Percentiles rank a stretch among this genome's conserved stretches.
Conservation (phyloP, 2,888 invertebrate species). For the Lomographa bimaculata region DNA sequence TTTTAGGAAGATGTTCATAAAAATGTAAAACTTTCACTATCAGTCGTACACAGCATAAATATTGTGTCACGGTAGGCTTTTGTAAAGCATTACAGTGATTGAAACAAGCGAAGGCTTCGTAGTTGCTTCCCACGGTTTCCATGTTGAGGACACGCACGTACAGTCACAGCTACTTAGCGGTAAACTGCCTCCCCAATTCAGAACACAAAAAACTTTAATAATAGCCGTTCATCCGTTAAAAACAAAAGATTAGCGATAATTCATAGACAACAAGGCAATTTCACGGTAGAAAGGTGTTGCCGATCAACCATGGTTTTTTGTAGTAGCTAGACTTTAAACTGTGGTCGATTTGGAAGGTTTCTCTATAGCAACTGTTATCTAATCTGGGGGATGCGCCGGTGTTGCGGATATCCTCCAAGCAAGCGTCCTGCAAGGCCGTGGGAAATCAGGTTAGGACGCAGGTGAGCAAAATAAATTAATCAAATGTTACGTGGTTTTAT, state of each 20-base stretch:
- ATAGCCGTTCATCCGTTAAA: conserved; percentile 16
- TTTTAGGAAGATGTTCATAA: no score
- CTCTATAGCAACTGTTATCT: conserved; percentile 10
- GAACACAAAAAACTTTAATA: conserved; percentile 16
- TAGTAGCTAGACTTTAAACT: conserved; percentile 1
- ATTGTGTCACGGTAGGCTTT: no score
- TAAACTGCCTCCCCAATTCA: conserved; percentile 13
- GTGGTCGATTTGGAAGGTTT: conserved; percentile 21
- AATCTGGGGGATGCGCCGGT: conserved; percentile 21
- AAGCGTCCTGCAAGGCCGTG: conserved; percentile 43
- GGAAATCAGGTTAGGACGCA: conserved; percentile 26
- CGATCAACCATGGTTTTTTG: conserved; percentile 49
- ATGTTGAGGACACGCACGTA: conserved; percentile 18
- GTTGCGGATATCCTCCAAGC: conserved; percentile 48
- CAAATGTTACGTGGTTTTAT: conserved; percentile 17
- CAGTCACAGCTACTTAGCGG: conserved; percentile 18
- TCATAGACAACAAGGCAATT: conserved; percentile 52
- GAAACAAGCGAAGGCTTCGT: conserved; percentile 1
- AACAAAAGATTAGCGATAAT: conserved; percentile 30
- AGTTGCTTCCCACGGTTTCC: conserved; percentile 20
- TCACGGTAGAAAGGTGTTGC: conserved; percentile 50
- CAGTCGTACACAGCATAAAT: no score
- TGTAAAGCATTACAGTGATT: no score
- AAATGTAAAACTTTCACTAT: no score
- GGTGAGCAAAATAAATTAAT: conserved; percentile 24